These are phyloP conservation scores for Cybosia mesomella DNA, from an alignment of 2,888 invertebrate genomes.

Conservation along the genomic window DNA sequence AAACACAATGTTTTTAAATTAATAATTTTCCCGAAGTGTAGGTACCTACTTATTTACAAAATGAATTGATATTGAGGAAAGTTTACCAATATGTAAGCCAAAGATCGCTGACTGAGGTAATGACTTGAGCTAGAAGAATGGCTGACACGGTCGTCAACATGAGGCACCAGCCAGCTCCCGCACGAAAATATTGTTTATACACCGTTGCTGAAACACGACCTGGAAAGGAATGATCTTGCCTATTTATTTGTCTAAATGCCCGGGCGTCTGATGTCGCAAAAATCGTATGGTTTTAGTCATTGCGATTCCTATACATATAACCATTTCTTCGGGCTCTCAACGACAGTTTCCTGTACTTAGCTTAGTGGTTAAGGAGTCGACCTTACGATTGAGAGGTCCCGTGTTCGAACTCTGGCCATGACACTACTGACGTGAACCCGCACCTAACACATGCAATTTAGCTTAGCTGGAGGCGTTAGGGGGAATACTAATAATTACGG, in stretches of 20 bases:
- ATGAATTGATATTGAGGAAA: neutral
- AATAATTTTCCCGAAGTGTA: neutral
- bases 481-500: no score
- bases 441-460: no score
- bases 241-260: neutral
- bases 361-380: no score
- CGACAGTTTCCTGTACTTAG: no score
- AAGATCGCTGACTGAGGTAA: slow-evolving; percentile 91
- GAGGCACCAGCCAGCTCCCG: slow-evolving; percentile 88
- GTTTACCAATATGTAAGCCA: slow-evolving; percentile 92
- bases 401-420: no score
- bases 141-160: slow-evolving; percentile 85
- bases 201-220: slow-evolving; percentile 86
- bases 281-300: neutral
- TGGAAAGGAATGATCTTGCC: slow-evolving; percentile 39
- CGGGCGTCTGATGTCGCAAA: neutral
- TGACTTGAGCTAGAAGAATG: slow-evolving; percentile 88
- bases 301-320: neutral
- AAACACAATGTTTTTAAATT: slow-evolving; percentile 33
- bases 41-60: neutral
- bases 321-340: neutral
- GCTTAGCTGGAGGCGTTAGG: no score
- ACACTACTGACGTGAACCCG: no score
- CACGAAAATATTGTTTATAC: slow-evolving; percentile 90
- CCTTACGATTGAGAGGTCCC: no score